phyloP scores from a whole-genome alignment of 2,888 invertebrate species.

The Xanthostigma xanthostigma region DNA sequence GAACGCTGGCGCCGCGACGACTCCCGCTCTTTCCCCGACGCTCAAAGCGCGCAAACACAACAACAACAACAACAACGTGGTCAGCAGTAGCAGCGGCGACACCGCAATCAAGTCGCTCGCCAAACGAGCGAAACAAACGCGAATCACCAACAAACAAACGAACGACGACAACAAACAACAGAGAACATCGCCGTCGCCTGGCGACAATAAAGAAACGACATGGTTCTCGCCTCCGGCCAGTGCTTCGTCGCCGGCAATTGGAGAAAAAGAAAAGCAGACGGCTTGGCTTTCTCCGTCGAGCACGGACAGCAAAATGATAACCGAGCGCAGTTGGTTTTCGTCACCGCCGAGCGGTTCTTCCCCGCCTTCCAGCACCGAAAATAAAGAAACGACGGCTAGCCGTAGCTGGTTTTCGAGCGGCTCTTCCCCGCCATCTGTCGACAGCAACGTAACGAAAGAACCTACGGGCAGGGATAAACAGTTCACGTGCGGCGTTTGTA shows the following conservation, averaged over 20 bases:
- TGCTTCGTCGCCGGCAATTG: too few relatives aligned
- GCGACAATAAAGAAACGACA: too few relatives aligned
- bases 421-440: conserved; percentile 33
- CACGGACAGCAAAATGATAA: conserved; percentile 19
- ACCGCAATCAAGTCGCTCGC: conserved; percentile 21
- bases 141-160: conserved; percentile 34
- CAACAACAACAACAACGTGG: conserved; percentile 31
- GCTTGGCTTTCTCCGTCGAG: conserved; percentile 16
- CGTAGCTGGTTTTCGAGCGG: conserved; percentile 23
- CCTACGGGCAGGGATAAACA: conserved; percentile 49
- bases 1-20: too few relatives aligned
- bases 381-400: too few relatives aligned
- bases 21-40: conserved; percentile 23
- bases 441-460: conserved; percentile 24
- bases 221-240: too few relatives aligned
- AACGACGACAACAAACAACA: conserved; percentile 25
- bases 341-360: conserved; percentile 25
- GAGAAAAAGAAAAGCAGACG: too few relatives aligned
- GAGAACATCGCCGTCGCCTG: too few relatives aligned
- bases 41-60: conserved; percentile 22
- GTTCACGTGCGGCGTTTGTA: conserved; percentile 79
- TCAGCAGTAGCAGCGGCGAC: conserved; percentile 31
- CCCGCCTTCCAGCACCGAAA: too few relatives aligned
- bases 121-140: conserved; percentile 31
- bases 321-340: conserved; percentile 21